Conservation (phyloP, 2,797 vertebrate genomes). For the Fistularia tabacaria region DNA sequence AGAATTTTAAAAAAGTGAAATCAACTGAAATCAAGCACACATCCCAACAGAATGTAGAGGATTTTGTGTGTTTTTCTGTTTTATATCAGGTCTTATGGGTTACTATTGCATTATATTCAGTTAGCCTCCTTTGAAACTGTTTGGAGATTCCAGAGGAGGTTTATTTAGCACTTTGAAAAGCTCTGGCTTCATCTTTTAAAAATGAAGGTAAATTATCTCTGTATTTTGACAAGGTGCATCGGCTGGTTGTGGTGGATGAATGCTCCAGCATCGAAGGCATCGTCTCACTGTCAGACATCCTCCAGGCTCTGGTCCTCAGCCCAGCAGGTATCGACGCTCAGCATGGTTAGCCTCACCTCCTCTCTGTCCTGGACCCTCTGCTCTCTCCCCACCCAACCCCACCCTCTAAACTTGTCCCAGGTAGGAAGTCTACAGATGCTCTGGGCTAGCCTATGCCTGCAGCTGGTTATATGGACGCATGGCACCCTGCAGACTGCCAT, state of each 20-base stretch:
- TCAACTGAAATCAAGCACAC: no score
- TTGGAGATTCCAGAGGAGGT: no score
- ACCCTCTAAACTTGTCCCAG: conserved; percentile 55
- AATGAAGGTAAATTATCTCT: no score
- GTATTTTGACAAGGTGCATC: conserved; percentile 63
- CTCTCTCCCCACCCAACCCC: conserved; percentile 39
- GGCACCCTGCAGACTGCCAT: conserved; percentile 10
- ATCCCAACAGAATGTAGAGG: no score
- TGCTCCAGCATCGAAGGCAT: conserved; percentile 92
- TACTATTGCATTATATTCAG: no score
- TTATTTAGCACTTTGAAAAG: no score
- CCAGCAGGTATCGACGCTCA: conserved; percentile 89
- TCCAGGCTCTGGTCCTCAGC: conserved; percentile 94
- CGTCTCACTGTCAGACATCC: conserved; percentile 96
- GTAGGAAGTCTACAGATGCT: conserved; percentile 56
- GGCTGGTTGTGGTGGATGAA: conserved; percentile 76
- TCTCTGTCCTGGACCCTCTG: conserved; percentile 52
- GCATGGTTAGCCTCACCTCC: conserved; percentile 53
- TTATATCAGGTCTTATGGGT: no score
- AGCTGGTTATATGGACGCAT: conserved; percentile 35
- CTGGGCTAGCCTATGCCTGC: conserved; percentile 12
- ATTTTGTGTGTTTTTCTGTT: no score
- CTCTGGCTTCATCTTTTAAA: no score
- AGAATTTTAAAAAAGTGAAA: no score
- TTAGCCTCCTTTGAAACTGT: no score